Evolutionary conservation across 2,797 vertebrate genomes (phyloP), one percentile per base, ranked within the genome.

Genomic region (Phrynocephalus vlangalii): DNA sequence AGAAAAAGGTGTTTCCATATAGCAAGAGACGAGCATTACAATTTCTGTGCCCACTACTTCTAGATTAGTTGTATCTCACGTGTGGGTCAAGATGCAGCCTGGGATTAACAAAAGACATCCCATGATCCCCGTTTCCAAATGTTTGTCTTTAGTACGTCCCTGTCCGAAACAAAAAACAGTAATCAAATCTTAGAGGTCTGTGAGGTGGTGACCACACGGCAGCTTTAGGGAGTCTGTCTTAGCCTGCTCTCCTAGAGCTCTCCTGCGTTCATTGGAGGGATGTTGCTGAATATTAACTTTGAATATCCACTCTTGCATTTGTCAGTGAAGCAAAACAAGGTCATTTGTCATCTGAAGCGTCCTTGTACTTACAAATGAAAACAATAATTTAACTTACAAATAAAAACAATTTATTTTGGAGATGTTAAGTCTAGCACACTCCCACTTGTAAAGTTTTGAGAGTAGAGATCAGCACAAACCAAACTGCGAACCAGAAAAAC

Each of bases 351-450:
- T 30, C 50, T 84, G 33, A 22, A 75, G 68, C 26, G 22, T 33
- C 44, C 75, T 78, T 79, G 63, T 83, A 60, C 68, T 56, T 85
- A n/a, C 15, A 85, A 88, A 85, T 88, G 84, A 88, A 86, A 79
- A 44, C 30, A 28, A 5, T 71, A 50, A 79, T 84, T 22, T 20
- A 9, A 16, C n/a, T 71, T 85, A n/a, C 22, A 85, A 88, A 85
- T 88, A 88, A 88, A 86, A 79, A 44, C 30, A 28, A 5, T 71
- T 67, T 73, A 60, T 2, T 16, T 33, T 56, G 68, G 16, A n/a
- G 63, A 70, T 38, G 56, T 1, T 79, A 24, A 81, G 33, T 1
- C 20, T 33, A 30, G 30, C 56, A 30, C 4, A n/a, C 1, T 30
- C 80, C 60, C 52, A 75, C 28, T 18, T 13, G 52, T n/a, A 44